phyloP scores from a whole-genome alignment of 2,797 vertebrate species.

The Bufotes viridis region DNA sequence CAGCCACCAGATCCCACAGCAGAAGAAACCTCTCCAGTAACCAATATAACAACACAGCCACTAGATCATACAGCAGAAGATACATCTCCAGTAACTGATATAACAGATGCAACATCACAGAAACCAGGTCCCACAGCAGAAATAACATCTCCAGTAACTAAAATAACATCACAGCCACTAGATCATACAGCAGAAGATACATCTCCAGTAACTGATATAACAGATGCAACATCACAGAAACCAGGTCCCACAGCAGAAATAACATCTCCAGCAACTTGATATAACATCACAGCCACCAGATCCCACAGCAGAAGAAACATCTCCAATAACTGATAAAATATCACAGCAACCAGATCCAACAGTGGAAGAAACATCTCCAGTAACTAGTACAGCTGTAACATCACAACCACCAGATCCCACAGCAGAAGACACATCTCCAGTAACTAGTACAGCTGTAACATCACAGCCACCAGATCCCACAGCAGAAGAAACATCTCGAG shows the following conservation, averaged over 20 bases:
- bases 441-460: neutral
- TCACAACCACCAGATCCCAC: too few relatives aligned
- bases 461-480: neutral
- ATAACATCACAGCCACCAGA: too few relatives aligned
- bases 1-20: too few relatives aligned
- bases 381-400: neutral
- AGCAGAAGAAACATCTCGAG: neutral
- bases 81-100: neutral
- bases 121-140: too few relatives aligned
- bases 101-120: too few relatives aligned
- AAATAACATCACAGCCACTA: neutral
- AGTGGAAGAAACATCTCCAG: neutral
- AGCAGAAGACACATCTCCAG: neutral
- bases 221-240: too few relatives aligned
- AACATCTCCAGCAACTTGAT: neutral
- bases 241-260: neutral
- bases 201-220: neutral
- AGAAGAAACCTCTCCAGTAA: neutral
- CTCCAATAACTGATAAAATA: neutral
- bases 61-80: neutral
- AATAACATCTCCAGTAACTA: too few relatives aligned
- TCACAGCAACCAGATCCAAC: neutral
- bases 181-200: neutral
- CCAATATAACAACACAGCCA: neutral
- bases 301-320: neutral